phyloP scores from a whole-genome alignment of 2,797 vertebrate genomes.

The Acanthis flammea region DNA sequence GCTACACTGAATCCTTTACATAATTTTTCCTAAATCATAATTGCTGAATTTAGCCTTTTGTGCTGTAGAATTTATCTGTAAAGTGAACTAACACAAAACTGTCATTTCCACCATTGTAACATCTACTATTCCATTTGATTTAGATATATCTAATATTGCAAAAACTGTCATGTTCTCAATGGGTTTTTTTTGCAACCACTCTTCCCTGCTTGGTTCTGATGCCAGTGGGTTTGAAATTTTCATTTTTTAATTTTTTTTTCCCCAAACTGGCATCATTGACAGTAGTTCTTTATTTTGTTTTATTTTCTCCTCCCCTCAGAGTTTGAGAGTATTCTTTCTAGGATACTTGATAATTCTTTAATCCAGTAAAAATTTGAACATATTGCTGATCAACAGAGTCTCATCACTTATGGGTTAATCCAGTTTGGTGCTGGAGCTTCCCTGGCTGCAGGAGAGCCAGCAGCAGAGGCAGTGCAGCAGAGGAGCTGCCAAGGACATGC shows the following conservation, averaged over 20 bases:
- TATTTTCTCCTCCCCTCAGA: not conserved
- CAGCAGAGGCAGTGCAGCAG: not conserved
- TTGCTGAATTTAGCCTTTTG: not conserved
- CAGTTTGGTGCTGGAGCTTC: not conserved
- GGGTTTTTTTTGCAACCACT: not conserved
- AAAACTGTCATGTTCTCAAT: not conserved
- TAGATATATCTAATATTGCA: not conserved
- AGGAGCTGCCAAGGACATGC: not conserved
- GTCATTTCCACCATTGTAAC: not conserved
- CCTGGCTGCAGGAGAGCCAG: not conserved
- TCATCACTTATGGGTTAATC: not conserved
- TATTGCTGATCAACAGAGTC: not conserved
- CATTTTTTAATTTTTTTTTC: rapidly evolving
- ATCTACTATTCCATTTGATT: not conserved
- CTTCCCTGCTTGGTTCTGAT: not conserved
- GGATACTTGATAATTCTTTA: not conserved
- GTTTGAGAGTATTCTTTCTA: not conserved
- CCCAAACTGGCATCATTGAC: not conserved
- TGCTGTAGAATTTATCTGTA: not conserved
- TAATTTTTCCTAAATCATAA: not conserved
- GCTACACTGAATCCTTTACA: not conserved
- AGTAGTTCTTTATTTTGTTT: not conserved
- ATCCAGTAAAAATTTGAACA: not conserved
- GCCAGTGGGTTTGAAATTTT: not conserved
- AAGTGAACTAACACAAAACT: not conserved